Base-by-base conservation (phyloP, 2,113 vertebrate species). In the Sarotherodon lohbergeri region DNA sequence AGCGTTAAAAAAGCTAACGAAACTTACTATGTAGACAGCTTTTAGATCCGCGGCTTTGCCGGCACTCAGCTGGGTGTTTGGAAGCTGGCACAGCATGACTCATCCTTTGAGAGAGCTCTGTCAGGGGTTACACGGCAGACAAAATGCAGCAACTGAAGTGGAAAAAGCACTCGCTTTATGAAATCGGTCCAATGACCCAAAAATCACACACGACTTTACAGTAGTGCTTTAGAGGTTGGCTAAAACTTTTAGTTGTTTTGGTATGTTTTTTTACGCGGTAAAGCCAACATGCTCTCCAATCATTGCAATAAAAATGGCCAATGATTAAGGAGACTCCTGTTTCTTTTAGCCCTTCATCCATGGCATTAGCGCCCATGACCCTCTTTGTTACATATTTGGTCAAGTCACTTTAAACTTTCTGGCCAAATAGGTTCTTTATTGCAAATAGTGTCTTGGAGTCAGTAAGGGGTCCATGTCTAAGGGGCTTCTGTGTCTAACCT, bases 151-250 rank as follows among this genome's bases (percentile, higher is more conserved):
- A 80, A 34, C 63, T 80, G 41, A 84, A 88, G 86, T 85, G 83
- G 81, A 86, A 88, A 88, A 89, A 87, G 48, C 54, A 52, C 84
- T 90, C 59, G n/a, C 61, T 92, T 78, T 68, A 85, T 56, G 71
- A 92, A 80, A 87, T 83, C 41, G 48, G 52, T 86, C 82, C 82
- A 63, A 50, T 34, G 88, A 89, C 82, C 84, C 32, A 54, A 78
- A 90, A 86, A 82, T 56, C 73, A 22, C 27, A 16, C 17, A 4
- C 4, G 1, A 79, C 78, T 76, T 83, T 55, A 4, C 87, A 89
- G 48, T 19, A 54, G 57, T 76, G 71, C 71, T 17, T 55, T n/a
- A 17, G 55, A 83, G 88, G 82, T 43, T 9, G 39, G 41, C 13
- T 57, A 7, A 50, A 66, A 73, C 68, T 22, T 82, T 63, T 14